phyloP scores from a whole-genome alignment of 2,888 invertebrate genomes.

The Brassicogethes aeneus region DNA sequence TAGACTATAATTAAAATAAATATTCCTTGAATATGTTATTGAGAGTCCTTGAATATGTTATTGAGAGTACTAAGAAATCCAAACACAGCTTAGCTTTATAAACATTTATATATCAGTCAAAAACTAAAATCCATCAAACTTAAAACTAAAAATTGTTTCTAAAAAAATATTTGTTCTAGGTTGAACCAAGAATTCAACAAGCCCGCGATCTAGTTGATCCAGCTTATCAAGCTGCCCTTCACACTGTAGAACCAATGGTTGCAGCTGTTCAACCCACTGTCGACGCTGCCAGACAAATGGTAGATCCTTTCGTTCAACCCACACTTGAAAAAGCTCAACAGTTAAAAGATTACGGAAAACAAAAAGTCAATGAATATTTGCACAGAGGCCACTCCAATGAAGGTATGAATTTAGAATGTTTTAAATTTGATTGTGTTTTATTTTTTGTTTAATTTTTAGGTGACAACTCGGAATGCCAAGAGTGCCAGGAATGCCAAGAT shows the following conservation, averaged over 20 bases:
- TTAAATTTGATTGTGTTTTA: slow-evolving; percentile 1
- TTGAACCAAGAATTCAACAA: slow-evolving; percentile 24
- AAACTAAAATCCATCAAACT: too few species aligned
- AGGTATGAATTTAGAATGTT: neutral
- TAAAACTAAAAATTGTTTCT: too few species aligned
- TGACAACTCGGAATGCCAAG: slow-evolving; percentile 8
- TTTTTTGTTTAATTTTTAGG: slow-evolving; percentile 3
- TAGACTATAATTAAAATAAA: too few species aligned
- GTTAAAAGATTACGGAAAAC: slow-evolving; percentile 28
- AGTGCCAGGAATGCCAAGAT: slow-evolving; percentile 16
- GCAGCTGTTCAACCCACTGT: slow-evolving; percentile 26
- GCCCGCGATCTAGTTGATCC: slow-evolving; percentile 28
- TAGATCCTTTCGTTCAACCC: slow-evolving; percentile 27
- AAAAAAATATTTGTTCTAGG: slow-evolving; percentile 2
- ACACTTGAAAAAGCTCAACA: slow-evolving; percentile 27
- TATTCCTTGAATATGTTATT: too few species aligned
- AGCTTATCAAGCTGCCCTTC: slow-evolving; percentile 28
- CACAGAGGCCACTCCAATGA: slow-evolving; percentile 15
- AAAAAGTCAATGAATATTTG: slow-evolving; percentile 30
- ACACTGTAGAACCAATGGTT: slow-evolving; percentile 26
- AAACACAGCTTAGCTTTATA: too few species aligned
- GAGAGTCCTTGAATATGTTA: too few species aligned
- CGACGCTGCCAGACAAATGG: slow-evolving; percentile 22
- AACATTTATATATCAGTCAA: too few species aligned
- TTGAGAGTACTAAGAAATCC: too few species aligned